phyloP scores from a whole-genome alignment of 2,113 vertebrate genomes.

The Numida meleagris region DNA sequence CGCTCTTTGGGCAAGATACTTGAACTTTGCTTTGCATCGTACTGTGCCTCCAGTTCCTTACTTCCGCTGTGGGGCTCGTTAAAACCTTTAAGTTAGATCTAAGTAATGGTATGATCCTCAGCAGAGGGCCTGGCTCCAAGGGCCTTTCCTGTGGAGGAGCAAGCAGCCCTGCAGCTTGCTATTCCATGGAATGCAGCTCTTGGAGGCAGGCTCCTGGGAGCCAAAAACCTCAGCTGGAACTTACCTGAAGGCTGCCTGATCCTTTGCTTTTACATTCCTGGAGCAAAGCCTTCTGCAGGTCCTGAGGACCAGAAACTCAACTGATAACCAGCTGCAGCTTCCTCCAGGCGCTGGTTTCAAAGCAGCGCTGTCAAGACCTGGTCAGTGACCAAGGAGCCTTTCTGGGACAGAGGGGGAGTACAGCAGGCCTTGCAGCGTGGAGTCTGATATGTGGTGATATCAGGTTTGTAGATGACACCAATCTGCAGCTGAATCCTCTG shows the following conservation, averaged over 20 bases:
- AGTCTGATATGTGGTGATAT: fast-evolving
- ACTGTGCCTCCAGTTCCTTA: neutral
- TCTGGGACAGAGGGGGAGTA: neutral
- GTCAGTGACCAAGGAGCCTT: neutral
- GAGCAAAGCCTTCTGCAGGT: neutral
- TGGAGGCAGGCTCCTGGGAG: neutral
- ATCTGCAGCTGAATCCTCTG: neutral
- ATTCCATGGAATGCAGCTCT: neutral
- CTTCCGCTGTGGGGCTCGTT: neutral
- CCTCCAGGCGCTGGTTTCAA: neutral
- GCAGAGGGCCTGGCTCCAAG: neutral
- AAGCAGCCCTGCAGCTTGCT: too few relatives aligned
- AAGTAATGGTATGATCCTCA: neutral
- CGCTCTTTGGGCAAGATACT: neutral
- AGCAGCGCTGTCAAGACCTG: neutral
- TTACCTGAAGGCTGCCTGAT: neutral
- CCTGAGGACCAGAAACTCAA: neutral
- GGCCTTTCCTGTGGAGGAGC: neutral
- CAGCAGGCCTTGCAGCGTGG: neutral
- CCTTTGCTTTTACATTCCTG: neutral
- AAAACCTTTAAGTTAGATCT: neutral
- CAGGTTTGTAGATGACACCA: neutral
- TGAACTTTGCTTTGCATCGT: neutral
- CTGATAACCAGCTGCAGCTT: neutral
- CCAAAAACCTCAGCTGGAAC: neutral